These are phyloP conservation scores for Prosapia bicincta DNA, from an alignment of 2,888 invertebrate species.

Conservation along the genomic window DNA sequence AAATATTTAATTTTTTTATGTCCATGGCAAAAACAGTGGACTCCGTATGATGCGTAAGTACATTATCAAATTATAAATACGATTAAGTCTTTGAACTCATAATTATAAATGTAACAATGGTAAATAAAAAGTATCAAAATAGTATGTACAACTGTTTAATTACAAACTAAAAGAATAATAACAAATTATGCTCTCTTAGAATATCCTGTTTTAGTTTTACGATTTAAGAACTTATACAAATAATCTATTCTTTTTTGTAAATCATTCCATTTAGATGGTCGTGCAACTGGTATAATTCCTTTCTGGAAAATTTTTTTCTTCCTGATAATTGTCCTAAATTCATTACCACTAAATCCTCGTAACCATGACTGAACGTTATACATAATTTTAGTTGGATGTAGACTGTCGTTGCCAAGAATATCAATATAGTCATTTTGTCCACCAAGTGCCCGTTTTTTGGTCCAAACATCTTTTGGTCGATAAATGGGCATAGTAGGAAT, in stretches of 20 bases:
- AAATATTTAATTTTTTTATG: too few species aligned
- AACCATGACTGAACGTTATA: conserved; percentile 89
- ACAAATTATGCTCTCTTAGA: conserved; percentile 14
- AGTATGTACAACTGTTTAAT: neutral
- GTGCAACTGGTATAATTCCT: conserved; percentile 55
- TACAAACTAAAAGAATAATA: neutral
- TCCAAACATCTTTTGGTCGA: conserved; percentile 72
- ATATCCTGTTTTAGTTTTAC: conserved; percentile 69
- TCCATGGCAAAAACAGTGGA: too few species aligned
- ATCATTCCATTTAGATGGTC: conserved; percentile 76
- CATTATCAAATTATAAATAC: too few species aligned
- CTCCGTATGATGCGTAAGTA: too few species aligned
- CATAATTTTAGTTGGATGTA: conserved; percentile 79
- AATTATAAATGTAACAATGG: too few species aligned
- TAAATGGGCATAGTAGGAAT: conserved; percentile 59
- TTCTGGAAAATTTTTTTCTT: conserved; percentile 64
- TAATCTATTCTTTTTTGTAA: conserved; percentile 69
- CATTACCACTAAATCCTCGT: conserved; percentile 81
- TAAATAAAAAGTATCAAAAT: neutral
- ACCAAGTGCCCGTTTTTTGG: conserved; percentile 72
- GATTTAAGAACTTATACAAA: conserved; percentile 74
- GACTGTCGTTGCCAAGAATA: conserved; percentile 78
- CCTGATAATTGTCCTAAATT: conserved; percentile 72
- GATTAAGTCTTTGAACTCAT: too few species aligned
- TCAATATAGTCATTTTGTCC: conserved; percentile 98